Evolutionary conservation across 2,888 invertebrate genomes (phyloP).

Genomic region (Athalia circularis): DNA sequence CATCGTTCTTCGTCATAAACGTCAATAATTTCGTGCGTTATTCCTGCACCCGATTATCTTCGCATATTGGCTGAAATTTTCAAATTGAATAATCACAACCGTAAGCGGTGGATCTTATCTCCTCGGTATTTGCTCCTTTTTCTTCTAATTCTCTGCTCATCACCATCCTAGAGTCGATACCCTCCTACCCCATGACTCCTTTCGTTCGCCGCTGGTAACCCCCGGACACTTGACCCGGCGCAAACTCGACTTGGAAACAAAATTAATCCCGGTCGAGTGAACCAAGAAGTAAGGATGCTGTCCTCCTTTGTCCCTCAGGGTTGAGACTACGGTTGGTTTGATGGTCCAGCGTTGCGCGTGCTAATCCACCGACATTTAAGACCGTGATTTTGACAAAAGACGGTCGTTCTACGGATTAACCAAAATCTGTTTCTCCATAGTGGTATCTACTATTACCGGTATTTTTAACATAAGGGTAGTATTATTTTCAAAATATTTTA

Average conservation of each 20-base stretch:
- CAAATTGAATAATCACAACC: too few relatives aligned
- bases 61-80: too few relatives aligned
- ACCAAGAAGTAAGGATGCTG: constrained; percentile 21
- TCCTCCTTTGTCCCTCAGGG: constrained; percentile 37
- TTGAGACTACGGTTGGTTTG: constrained; percentile 30
- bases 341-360: constrained; percentile 32
- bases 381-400: constrained; percentile 19
- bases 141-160: too few relatives aligned
- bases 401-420: too few relatives aligned
- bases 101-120: too few relatives aligned
- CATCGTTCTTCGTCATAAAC: too few relatives aligned
- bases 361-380: constrained; percentile 39
- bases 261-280: constrained; percentile 40
- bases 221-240: constrained; percentile 30
- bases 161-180: too few relatives aligned
- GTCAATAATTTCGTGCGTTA: too few relatives aligned
- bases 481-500: not conserved
- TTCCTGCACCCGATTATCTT: too few relatives aligned
- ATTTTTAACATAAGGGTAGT: not conserved
- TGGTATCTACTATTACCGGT: constrained; percentile 6
- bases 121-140: too few relatives aligned
- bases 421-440: not conserved
- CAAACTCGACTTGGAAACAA: constrained; percentile 43
- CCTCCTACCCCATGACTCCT: too few relatives aligned
- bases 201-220: not conserved